Evolutionary conservation across 92 coral and sea anemone genomes (phyloP), one percentile per base, ranked within the genome.

Genomic region (Bergia sp.): DNA sequence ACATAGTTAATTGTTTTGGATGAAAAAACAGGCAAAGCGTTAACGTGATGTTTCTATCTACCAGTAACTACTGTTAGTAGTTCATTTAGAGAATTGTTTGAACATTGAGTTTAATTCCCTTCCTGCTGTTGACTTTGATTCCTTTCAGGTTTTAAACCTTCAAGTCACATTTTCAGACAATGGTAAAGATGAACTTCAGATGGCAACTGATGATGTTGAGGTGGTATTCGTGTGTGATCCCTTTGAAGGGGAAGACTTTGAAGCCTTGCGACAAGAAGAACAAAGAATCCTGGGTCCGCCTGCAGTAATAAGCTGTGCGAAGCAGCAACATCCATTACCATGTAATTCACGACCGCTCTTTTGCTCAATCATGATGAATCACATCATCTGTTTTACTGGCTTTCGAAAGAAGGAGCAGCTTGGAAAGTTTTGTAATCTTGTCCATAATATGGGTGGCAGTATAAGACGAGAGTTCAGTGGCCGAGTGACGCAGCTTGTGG

Each of bases 361-460:
- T 71, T 97, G 98, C 75, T 67, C 97, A 12, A 40, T 90, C 10
- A 95, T 97, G 99, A 77, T 94, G 41, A 94, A 94, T 86, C 92
- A 93, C 65, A 92, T 97, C 49, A 91, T 97, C 44, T 97, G 99
- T 58, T 97, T 97, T 57, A 94, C 98, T 89, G 99, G 98, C 53
- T 97, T 97, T 88, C 89, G 94, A 75, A 95, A 91, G 89, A 97
- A 97, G 38, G 98, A 93, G 40, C 95, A 94, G 50, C 93, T 95
- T 73, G 94, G 96, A 37, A 80, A 69, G 80, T 93, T 97, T 73
- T 95, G 98, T 89, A 94, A 95, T 55, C 90, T 97, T 77, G 99
- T 97, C 20, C 99, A 97, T 75, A 93, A 96, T 87, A 97, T 97
- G 99, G 99, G 99, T 75, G 99, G 99, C 23, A 95, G 98, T 87